Conservation (phyloP, 2,888 invertebrate genomes). For the Ctenicera cuprea region DNA sequence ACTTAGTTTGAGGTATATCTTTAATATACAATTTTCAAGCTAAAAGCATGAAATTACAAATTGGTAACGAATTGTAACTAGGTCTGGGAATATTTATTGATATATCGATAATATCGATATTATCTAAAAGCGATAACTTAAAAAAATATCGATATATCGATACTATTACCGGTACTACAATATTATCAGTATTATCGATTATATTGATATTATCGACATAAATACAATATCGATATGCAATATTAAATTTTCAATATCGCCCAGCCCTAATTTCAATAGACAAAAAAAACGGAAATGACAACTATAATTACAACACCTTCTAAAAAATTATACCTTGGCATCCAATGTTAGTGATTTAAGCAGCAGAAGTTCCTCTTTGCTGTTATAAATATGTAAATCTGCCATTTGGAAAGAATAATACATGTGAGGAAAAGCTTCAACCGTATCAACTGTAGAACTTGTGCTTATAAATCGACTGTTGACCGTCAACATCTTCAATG, state of each 20-base stretch:
- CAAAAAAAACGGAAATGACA: neutral
- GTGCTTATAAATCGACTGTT: conserved; percentile 63
- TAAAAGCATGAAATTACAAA: conserved; percentile 64
- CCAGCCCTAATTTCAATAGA: no score
- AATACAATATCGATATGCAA: no score
- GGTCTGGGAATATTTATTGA: no score
- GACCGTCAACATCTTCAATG: conserved; percentile 65
- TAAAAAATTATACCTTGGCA: conserved; percentile 75
- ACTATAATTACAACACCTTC: neutral
- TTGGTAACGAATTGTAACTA: no score
- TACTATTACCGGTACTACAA: no score
- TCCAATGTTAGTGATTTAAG: conserved; percentile 78
- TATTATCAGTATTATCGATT: no score
- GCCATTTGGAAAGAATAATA: conserved; percentile 80
- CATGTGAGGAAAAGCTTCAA: conserved; percentile 73
- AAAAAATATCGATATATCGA: no score
- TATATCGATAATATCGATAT: no score
- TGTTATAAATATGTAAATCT: conserved; percentile 78
- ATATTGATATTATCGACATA: no score
- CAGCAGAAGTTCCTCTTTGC: conserved; percentile 76
- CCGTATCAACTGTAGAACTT: conserved; percentile 55
- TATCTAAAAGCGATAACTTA: no score
- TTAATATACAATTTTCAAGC: conserved; percentile 79
- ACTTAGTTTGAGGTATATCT: conserved; percentile 81
- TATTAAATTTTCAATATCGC: no score